A percentile compares a stretch with the other conserved stretches of the same genome.
These are phyloP conservation scores for Callyntrura sp. DNA, from an alignment of 2,888 invertebrate genomes.

Conservation along the genomic window DNA sequence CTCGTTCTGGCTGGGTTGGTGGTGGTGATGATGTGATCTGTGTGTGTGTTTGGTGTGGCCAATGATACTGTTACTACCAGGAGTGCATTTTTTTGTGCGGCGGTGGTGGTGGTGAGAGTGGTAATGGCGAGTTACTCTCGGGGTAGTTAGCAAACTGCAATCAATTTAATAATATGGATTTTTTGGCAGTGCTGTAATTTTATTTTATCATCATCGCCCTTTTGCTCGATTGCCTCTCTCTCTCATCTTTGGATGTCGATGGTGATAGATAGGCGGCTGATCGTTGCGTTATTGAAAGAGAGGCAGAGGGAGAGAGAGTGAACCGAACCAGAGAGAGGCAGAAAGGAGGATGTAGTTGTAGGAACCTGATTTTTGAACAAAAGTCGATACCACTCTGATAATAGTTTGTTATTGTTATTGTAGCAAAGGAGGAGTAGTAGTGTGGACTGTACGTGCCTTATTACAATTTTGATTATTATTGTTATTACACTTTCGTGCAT, in stretches of 20 bases:
- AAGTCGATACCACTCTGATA: slow-evolving; percentile 12
- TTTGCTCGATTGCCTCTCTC: no score
- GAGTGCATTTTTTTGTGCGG: no score
- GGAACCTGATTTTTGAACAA: slow-evolving; percentile 28
- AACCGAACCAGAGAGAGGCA: no score
- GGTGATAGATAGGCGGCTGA: no score
- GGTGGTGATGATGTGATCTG: background rate
- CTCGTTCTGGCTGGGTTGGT: no score
- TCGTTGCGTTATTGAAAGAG: no score
- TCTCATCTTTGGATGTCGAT: no score
- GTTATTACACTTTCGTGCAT: slow-evolving; percentile 39
- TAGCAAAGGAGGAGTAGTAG: background rate
- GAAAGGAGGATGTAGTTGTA: background rate
- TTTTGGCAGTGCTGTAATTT: background rate
- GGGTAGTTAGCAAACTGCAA: background rate
- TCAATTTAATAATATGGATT: slow-evolving; percentile 9
- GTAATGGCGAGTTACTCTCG: no score
- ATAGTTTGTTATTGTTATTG: background rate
- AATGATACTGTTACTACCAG: background rate
- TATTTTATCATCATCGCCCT: background rate
- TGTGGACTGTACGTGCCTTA: background rate
- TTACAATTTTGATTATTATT: slow-evolving; percentile 41
- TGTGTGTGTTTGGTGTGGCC: slow-evolving; percentile 9
- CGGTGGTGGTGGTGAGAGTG: no score
- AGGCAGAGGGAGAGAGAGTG: background rate